These are phyloP conservation scores for Cryptoblepharus egeriae DNA, from an alignment of 2,797 vertebrate genomes.

Conservation along the genomic window DNA sequence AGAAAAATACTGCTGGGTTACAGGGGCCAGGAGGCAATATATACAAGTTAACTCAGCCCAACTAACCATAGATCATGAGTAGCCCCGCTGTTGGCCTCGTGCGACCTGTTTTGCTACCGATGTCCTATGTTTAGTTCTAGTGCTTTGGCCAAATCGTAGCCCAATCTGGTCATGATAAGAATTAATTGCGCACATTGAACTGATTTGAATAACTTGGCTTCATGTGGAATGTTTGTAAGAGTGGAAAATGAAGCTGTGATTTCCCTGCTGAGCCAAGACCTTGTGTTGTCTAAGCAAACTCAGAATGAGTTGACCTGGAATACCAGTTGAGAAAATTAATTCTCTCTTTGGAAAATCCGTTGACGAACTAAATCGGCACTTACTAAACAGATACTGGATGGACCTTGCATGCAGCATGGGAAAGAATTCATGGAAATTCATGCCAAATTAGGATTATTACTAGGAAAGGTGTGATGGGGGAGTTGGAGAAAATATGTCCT, in stretches of 20 bases:
- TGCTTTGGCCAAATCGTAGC: slow-evolving; percentile 20
- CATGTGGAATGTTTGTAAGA: background rate
- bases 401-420: no score
- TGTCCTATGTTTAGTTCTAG: background rate
- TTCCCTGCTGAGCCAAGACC: background rate
- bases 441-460: no score
- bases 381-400: no score
- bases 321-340: no score
- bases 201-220: background rate
- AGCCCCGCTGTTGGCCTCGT: background rate
- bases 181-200: background rate
- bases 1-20: slow-evolving; percentile 3
- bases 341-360: background rate
- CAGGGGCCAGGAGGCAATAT: background rate
- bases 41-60: background rate
- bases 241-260: background rate
- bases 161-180: background rate
- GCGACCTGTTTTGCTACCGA: background rate
- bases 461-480: no score
- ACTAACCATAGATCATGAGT: background rate
- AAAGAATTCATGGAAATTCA: no score
- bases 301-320: background rate
- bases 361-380: background rate
- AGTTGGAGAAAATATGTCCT: no score
- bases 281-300: background rate